Evolutionary conservation across 2,113 vertebrate genomes (phyloP), one percentile per base, ranked within the genome.

Genomic region (Ictidomys tridecemlineatus): DNA sequence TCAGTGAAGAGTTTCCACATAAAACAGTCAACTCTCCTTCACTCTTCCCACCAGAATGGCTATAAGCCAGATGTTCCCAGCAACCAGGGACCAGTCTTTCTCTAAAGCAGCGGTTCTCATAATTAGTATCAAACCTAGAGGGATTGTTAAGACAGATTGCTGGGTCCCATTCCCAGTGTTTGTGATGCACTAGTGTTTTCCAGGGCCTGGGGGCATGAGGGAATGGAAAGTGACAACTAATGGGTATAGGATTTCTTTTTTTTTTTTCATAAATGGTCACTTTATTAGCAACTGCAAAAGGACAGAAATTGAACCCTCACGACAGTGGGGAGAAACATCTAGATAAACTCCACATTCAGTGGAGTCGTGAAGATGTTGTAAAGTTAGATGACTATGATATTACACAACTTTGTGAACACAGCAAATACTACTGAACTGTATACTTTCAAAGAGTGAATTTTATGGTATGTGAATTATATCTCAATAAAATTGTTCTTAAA

Each of bases 401-500:
- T 65, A 9, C 3, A 90, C 45, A 83, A 97, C 53, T 96, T 45
- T 77, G 20, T 93, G 32, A 94, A 56, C 32, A 92, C 9, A 83
- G 32, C 79, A 96, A 91, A 95, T 72, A 85, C 9, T 48, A 91
- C 12, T 45, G 12, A 82, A 39, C 34, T 80, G 12, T 45, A n/a
- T 4, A 24, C 61, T 78, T 86, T 56, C 91, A 79, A 89, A 56
- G 14, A 20, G 34, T 95, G 39, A 79, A 76, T 70, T 74, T 65
- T 94, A 96, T 72, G 61, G 30, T 89, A 85, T 84, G 5, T 74
- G 63, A 94, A 58, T 85, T 90, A 22, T 5, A 76, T 61, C 42
- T 92, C 85, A 87, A 53, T 86, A 76, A 96, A 89, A 30, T 37
- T 91, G 16, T 80, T 91, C 42, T 94, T 73, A 56, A 96, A 61